Evolutionary conservation across 1,140 invertebrate genomes (phyloP).

Genomic region (Drosophila santomea): DNA sequence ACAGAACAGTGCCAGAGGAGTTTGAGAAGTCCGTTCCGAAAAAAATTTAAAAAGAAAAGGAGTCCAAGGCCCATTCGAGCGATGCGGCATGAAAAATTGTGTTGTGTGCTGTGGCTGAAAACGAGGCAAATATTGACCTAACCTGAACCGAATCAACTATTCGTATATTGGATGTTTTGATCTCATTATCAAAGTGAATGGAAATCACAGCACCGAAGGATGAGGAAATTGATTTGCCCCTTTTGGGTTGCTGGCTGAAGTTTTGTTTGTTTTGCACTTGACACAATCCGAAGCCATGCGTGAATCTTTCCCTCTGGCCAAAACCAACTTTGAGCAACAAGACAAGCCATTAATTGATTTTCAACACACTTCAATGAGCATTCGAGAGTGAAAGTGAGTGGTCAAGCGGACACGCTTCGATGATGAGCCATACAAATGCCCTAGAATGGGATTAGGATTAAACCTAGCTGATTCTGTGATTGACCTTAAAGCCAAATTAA

Average conservation of each 20-base stretch:
- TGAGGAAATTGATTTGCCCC: slow-evolving; percentile 67
- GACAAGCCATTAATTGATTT: slow-evolving; percentile 73
- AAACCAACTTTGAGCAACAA: slow-evolving; percentile 56
- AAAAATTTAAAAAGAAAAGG: neutral
- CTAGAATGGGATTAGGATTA: neutral
- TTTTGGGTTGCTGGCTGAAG: slow-evolving; percentile 26
- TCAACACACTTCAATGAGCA: slow-evolving; percentile 63
- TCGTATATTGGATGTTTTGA: slow-evolving; percentile 60
- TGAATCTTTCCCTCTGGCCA: slow-evolving; percentile 60
- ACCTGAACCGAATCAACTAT: slow-evolving; percentile 50
- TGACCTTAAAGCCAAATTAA: neutral
- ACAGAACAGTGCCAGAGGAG: slow-evolving; percentile 39
- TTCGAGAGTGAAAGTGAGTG: slow-evolving; percentile 27
- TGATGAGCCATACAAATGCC: slow-evolving; percentile 10
- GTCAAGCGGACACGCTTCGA: neutral
- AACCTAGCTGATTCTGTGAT: neutral
- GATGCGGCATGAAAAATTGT: slow-evolving; percentile 78
- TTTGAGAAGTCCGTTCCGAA: neutral
- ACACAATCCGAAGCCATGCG: slow-evolving; percentile 74
- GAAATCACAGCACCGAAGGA: slow-evolving; percentile 38
- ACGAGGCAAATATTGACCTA: slow-evolving; percentile 72
- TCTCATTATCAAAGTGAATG: slow-evolving; percentile 74
- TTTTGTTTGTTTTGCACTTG: slow-evolving; percentile 75
- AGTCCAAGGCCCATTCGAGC: slow-evolving; percentile 42
- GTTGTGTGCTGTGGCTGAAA: slow-evolving; percentile 65